Conservation (phyloP, 2,113 vertebrate species). For the Rutilus rutilus region DNA sequence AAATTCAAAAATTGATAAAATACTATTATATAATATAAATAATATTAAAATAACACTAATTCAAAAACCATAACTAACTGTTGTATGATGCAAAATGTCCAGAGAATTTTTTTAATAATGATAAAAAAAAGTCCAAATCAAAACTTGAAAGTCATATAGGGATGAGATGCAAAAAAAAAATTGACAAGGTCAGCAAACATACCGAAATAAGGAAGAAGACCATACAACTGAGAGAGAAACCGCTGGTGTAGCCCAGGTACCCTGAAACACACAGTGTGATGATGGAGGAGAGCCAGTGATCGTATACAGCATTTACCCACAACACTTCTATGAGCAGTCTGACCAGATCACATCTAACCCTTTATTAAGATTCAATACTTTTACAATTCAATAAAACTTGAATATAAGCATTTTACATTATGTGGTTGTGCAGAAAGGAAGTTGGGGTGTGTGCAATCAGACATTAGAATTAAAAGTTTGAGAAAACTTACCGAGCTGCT, state of each 20-base stretch:
- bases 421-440: neutral
- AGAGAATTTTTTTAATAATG: too few species aligned
- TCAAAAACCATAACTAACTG: too few species aligned
- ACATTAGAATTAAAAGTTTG: neutral
- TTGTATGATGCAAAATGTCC: too few species aligned
- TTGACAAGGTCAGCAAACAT: slow-evolving; percentile 67
- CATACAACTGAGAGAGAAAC: slow-evolving; percentile 99
- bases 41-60: too few species aligned
- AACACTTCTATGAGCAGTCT: neutral
- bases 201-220: slow-evolving; percentile 96
- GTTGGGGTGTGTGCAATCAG: slow-evolving; percentile 3
- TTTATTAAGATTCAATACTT: neutral
- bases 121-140: too few species aligned
- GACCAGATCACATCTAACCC: neutral
- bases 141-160: too few species aligned
- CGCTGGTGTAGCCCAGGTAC: slow-evolving; percentile 97
- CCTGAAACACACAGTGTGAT: slow-evolving; percentile 76
- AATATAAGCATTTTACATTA: neutral
- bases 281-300: neutral
- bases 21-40: neutral
- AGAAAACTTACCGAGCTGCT: slow-evolving; percentile 88
- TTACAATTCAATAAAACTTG: neutral
- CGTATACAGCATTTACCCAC: neutral
- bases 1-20: neutral
- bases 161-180: neutral